phyloP scores from a whole-genome alignment of 1,140 invertebrate species.

The Drosophila melanica region DNA sequence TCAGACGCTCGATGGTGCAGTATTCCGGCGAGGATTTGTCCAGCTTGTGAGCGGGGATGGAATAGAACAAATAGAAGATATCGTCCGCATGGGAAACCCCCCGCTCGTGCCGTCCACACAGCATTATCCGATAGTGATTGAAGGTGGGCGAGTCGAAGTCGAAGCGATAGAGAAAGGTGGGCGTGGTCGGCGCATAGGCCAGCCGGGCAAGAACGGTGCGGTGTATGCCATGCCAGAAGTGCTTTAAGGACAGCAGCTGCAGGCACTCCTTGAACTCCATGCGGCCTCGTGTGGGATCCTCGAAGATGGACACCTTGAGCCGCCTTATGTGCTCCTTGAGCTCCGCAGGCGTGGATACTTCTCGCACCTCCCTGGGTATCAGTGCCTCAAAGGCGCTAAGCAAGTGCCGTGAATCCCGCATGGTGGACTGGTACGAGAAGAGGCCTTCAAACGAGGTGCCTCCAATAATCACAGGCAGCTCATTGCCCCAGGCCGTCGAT shows the following conservation, averaged over 20 bases:
- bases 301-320: constrained; percentile 56
- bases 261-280: constrained; percentile 60
- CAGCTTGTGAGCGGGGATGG: constrained; percentile 77
- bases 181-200: constrained; percentile 66
- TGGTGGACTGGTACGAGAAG: constrained; percentile 53
- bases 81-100: constrained; percentile 87
- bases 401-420: constrained; percentile 50
- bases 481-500: constrained; percentile 75
- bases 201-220: constrained; percentile 59
- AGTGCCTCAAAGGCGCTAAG: constrained; percentile 56
- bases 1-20: constrained; percentile 71
- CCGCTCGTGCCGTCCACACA: constrained; percentile 72
- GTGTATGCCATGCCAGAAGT: constrained; percentile 82
- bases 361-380: constrained; percentile 49
- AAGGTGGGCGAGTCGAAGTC: constrained; percentile 76
- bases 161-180: constrained; percentile 84
- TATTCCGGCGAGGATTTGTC: constrained; percentile 72
- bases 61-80: constrained; percentile 87
- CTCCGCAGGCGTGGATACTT: constrained; percentile 22
- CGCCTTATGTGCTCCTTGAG: constrained; percentile 47
- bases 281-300: constrained; percentile 48
- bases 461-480: constrained; percentile 82
- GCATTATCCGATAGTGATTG: constrained; percentile 68
- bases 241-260: constrained; percentile 64
- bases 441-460: constrained; percentile 82